These are phyloP conservation scores for Eretmochelys imbricata DNA, from an alignment of 2,113 vertebrate genomes.

Conservation along the genomic window DNA sequence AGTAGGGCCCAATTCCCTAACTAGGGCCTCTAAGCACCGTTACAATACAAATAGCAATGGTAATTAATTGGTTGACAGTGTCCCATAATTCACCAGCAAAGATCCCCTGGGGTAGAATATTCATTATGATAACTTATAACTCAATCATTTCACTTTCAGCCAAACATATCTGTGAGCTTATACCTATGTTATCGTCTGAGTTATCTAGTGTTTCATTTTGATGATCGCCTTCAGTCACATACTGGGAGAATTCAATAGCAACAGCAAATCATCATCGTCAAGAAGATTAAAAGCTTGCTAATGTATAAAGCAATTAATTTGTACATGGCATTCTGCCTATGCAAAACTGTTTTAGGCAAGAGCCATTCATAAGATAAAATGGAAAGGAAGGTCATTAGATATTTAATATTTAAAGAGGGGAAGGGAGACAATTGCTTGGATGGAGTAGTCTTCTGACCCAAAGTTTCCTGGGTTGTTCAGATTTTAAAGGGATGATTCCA, in stretches of 20 bases:
- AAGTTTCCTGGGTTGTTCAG: background rate
- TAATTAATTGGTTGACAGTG: constrained; percentile 7
- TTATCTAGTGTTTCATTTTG: background rate
- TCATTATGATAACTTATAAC: background rate
- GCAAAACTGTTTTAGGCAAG: background rate
- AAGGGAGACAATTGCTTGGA: background rate
- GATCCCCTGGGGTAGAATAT: background rate
- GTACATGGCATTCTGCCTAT: background rate
- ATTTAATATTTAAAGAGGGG: background rate
- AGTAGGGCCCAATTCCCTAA: constrained; percentile 3
- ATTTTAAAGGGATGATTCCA: background rate
- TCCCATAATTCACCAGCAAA: constrained; percentile 30
- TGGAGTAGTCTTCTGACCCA: background rate
- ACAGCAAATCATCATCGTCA: background rate
- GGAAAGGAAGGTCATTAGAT: background rate
- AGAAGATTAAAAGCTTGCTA: background rate
- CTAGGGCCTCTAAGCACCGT: background rate
- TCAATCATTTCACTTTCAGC: background rate
- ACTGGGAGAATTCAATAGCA: background rate
- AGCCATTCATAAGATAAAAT: background rate
- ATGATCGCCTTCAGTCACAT: constrained; percentile 19
- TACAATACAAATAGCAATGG: background rate
- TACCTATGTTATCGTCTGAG: background rate
- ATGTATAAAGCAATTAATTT: background rate
- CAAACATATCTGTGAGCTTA: background rate